Conservation (phyloP, 2,113 vertebrate species). For the Urocitellus parryii region DNA sequence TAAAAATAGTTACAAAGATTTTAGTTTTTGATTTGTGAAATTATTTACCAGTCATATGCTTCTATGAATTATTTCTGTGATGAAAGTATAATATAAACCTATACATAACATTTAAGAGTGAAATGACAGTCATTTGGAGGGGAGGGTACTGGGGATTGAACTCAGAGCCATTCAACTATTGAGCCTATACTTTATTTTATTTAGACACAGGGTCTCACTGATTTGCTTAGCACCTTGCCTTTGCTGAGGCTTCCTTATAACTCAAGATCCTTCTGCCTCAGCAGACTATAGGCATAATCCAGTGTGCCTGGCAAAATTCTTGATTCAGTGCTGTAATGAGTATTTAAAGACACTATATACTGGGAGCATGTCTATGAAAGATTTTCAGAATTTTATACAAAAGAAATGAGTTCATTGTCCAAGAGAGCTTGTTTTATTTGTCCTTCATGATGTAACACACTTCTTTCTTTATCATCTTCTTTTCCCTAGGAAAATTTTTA, state of each 20-base stretch:
- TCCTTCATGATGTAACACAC: background rate
- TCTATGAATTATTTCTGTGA: background rate
- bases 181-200: no score
- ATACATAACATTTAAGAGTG: background rate
- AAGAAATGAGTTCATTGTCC: background rate
- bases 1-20: background rate
- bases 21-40: background rate
- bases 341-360: background rate
- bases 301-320: background rate
- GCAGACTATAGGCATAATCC: no score
- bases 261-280: no score
- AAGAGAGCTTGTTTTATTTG: background rate
- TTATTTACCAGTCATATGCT: background rate
- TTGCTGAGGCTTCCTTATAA: no score
- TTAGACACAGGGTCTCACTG: no score
- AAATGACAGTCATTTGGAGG: background rate
- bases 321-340: background rate
- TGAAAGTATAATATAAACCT: background rate
- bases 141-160: no score
- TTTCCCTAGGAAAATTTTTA: background rate
- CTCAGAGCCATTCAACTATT: no score
- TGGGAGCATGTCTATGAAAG: background rate
- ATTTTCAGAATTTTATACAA: background rate
- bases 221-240: no score
- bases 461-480: background rate